Conservation (phyloP, 2,113 vertebrate genomes). For the Apaloderma vittatum region DNA sequence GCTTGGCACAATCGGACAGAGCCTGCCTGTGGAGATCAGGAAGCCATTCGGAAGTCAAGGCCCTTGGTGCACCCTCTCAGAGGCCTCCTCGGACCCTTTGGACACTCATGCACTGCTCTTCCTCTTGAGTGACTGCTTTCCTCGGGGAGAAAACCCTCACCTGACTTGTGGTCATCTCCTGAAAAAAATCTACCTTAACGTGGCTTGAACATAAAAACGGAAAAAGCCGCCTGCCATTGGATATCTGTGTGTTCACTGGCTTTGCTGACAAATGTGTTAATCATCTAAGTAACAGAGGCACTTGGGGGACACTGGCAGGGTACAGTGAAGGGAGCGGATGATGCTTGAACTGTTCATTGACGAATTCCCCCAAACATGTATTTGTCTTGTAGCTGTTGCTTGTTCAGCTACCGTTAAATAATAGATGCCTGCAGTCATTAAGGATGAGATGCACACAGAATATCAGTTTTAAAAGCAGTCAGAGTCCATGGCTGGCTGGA, state of each 20-base stretch:
- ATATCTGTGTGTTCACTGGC: background rate
- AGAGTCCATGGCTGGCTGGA: background rate
- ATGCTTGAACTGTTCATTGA: background rate
- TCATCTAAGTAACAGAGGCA: background rate
- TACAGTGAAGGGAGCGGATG: background rate
- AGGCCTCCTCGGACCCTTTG: background rate
- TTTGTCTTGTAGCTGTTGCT: background rate
- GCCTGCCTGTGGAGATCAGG: background rate
- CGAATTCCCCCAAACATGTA: background rate
- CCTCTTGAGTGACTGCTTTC: background rate
- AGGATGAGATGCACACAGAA: background rate
- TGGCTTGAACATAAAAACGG: background rate
- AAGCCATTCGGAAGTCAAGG: background rate
- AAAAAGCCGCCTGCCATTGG: background rate
- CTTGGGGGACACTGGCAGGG: accelerated
- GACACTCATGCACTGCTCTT: background rate
- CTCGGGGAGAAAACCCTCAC: background rate
- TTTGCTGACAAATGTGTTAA: background rate
- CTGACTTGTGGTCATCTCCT: background rate
- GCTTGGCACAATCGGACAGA: background rate
- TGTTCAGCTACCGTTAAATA: background rate
- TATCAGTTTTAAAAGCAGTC: background rate
- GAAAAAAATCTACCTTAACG: background rate
- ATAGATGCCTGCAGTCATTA: background rate
- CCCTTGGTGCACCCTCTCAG: background rate